Conservation (phyloP, 1,140 invertebrate species). For the Drosophila rufa region DNA sequence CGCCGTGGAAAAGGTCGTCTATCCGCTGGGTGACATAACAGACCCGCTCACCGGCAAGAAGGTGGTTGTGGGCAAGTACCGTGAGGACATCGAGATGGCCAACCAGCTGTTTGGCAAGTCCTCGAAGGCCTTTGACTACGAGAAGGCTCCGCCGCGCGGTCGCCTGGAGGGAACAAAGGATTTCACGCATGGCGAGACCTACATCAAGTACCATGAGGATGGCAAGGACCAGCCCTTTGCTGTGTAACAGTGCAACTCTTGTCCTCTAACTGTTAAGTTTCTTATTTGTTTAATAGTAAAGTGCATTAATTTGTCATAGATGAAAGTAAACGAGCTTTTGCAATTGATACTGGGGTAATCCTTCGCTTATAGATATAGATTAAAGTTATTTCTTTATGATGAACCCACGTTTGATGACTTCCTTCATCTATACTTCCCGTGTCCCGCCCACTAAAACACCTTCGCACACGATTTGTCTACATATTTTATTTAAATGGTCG, state of each 20-base stretch:
- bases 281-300: constrained; percentile 38
- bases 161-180: constrained; percentile 93
- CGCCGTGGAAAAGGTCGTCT: constrained; percentile 91
- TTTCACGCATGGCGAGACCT: constrained; percentile 91
- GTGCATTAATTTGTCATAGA: constrained; percentile 9
- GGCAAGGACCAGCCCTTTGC: constrained; percentile 90
- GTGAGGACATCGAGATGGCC: constrained; percentile 90
- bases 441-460: neutral
- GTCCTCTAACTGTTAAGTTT: constrained; percentile 51
- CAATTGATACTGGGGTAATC: neutral
- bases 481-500: constrained; percentile 81
- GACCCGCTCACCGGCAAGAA: constrained; percentile 94
- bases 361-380: neutral
- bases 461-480: constrained; percentile 64
- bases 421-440: too few species aligned
- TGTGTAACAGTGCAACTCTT: constrained; percentile 50
- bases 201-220: constrained; percentile 91
- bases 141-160: constrained; percentile 91
- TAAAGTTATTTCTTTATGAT: neutral
- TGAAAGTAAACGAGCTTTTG: neutral
- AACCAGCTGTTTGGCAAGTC: constrained; percentile 90
- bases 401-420: neutral
- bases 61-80: constrained; percentile 89
- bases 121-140: constrained; percentile 90
- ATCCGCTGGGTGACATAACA: constrained; percentile 92